Percentiles rank a stretch among this genome's conserved stretches.
Conservation (phyloP, 53 echinoderm and acorn worm species). For the Echinarachnius parma region DNA sequence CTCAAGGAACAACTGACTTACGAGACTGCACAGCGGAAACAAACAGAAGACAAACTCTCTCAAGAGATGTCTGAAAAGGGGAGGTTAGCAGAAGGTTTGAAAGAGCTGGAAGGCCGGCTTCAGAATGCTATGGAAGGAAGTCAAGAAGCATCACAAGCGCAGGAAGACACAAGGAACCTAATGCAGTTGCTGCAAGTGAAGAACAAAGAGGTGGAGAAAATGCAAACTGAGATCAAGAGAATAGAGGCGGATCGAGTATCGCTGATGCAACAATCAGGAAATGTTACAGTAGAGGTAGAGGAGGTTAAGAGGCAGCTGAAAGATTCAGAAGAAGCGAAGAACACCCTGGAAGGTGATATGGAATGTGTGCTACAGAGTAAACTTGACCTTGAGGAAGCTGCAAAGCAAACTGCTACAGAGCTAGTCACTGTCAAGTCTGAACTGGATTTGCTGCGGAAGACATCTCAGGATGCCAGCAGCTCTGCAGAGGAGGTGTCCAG, state of each 20-base stretch:
- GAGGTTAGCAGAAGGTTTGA: conserved; percentile 46
- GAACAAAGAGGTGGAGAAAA: conserved; percentile 54
- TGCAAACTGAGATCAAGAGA: conserved; percentile 40
- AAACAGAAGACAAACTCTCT: conserved; percentile 15
- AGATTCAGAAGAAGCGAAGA: conserved; percentile 18
- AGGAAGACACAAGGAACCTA: conserved; percentile 45
- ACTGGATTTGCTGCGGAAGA: conserved; percentile 20
- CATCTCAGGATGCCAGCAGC: conserved; percentile 25
- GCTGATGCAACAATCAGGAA: conserved; percentile 22
- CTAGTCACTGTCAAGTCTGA: conserved; percentile 49
- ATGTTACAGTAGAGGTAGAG: conserved; percentile 8
- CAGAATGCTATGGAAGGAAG: conserved; percentile 51
- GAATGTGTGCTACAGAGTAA: conserved; percentile 40
- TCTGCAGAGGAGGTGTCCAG: conserved; percentile 35
- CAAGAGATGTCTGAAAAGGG: conserved; percentile 6
- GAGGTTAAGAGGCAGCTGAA: conserved; percentile 34
- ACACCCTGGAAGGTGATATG: conserved; percentile 33
- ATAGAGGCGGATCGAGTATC: conserved; percentile 30
- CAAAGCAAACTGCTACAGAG: conserved; percentile 30
- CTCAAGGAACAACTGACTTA: conserved; percentile 17
- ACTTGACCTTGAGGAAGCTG: conserved; percentile 32
- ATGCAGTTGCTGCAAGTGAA: conserved; percentile 45
- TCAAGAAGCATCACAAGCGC: conserved; percentile 24
- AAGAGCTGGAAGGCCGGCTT: conserved; percentile 46
- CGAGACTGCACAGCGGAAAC: conserved; percentile 6